phyloP scores from a whole-genome alignment of 2,113 vertebrate genomes.

The Erythrolamprus reginae region DNA sequence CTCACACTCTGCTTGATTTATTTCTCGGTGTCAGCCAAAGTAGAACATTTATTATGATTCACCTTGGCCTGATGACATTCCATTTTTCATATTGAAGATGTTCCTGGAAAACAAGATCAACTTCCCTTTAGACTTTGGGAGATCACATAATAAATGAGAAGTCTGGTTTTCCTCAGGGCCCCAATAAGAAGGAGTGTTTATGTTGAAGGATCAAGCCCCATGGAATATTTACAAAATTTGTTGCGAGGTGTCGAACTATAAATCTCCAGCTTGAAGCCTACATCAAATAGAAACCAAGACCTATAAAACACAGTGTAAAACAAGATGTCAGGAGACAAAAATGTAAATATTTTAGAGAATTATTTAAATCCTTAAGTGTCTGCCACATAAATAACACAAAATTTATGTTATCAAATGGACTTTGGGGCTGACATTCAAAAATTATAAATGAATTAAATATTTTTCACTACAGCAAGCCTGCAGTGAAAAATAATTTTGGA shows the following conservation, averaged over 20 bases:
- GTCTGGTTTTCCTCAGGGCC: slow-evolving; percentile 78
- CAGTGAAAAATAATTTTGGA: slow-evolving; percentile 14
- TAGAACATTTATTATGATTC: slow-evolving; percentile 87
- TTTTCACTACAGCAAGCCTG: slow-evolving; percentile 29
- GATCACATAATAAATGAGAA: slow-evolving; percentile 73
- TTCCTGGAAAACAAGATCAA: slow-evolving; percentile 72
- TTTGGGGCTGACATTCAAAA: slow-evolving; percentile 40
- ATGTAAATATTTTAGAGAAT: slow-evolving; percentile 68
- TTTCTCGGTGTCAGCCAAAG: slow-evolving; percentile 80
- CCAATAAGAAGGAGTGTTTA: slow-evolving; percentile 76
- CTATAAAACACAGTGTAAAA: slow-evolving; percentile 62
- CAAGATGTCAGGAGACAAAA: slow-evolving; percentile 69
- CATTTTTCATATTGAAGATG: slow-evolving; percentile 81
- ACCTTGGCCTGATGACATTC: slow-evolving; percentile 84
- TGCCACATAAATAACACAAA: slow-evolving; percentile 66
- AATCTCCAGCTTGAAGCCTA: slow-evolving; percentile 72
- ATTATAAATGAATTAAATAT: slow-evolving; percentile 46
- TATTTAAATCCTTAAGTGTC: slow-evolving; percentile 70
- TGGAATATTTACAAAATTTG: slow-evolving; percentile 81
- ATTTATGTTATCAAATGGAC: slow-evolving; percentile 63
- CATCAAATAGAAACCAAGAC: slow-evolving; percentile 71
- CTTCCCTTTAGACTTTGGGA: slow-evolving; percentile 70
- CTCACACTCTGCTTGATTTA: slow-evolving; percentile 78
- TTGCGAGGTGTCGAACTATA: slow-evolving; percentile 77
- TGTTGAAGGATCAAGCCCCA: slow-evolving; percentile 69